Conservation (phyloP, 2,113 vertebrate genomes). For the Scopus umbretta region DNA sequence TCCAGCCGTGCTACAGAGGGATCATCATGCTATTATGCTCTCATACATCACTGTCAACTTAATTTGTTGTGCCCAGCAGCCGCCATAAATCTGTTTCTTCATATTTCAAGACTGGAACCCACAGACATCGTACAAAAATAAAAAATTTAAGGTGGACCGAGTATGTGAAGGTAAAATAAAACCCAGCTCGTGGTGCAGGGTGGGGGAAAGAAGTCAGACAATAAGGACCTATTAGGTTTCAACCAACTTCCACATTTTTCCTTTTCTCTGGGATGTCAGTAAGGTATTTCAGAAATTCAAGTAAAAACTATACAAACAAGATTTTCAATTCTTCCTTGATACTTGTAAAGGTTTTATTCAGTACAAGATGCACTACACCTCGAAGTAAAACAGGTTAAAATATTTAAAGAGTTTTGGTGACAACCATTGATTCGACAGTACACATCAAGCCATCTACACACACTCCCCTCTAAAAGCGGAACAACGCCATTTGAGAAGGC, state of each 20-base stretch:
- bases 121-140: conserved; percentile 70
- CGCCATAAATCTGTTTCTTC: conserved; percentile 95
- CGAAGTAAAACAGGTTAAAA: not conserved
- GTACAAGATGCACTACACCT: not conserved
- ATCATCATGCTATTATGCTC: conserved; percentile 82
- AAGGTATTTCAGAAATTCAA: not conserved
- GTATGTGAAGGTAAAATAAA: conserved; percentile 2
- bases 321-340: not conserved
- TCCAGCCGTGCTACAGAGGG: conserved; percentile 76
- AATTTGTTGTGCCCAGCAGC: conserved; percentile 96
- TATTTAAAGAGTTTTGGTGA: not conserved
- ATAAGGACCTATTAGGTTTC: not conserved
- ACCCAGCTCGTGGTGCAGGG: not conserved
- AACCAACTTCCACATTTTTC: not conserved
- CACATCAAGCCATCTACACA: not conserved
- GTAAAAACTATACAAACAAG: not conserved
- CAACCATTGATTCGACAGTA: not conserved
- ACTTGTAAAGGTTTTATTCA: not conserved
- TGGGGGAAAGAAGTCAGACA: not conserved
- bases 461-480: not conserved
- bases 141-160: conserved; percentile 70
- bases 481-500: not conserved
- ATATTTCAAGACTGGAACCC: conserved; percentile 80
- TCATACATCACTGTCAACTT: conserved; percentile 97
- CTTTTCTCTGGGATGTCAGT: not conserved